These are phyloP conservation scores for Rhynchotus rufescens DNA, from an alignment of 2,797 vertebrate genomes.

Conservation along the genomic window DNA sequence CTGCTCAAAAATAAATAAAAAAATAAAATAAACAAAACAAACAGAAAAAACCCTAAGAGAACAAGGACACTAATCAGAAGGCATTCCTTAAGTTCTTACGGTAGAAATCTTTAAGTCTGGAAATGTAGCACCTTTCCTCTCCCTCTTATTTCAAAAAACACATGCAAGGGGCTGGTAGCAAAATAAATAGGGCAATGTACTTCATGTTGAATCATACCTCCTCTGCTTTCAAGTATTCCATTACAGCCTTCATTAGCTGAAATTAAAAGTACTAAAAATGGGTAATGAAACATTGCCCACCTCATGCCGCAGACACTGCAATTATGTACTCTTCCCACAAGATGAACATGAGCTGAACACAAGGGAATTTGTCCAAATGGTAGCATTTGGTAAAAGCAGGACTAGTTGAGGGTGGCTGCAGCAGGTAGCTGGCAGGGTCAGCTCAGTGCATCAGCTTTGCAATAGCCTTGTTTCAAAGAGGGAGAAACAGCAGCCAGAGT, in stretches of 20 bases:
- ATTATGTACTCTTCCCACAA: background rate
- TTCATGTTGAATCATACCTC: background rate
- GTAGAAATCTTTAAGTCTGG: background rate
- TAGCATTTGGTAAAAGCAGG: background rate
- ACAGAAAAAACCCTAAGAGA: background rate
- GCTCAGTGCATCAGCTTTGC: background rate
- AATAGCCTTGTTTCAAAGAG: background rate
- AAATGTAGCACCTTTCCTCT: background rate
- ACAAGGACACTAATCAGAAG: background rate
- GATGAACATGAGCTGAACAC: conserved; percentile 3
- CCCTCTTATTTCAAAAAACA: background rate
- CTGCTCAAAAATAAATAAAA: background rate
- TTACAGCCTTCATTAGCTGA: conserved; percentile 27
- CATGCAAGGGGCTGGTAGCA: background rate
- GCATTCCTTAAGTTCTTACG: background rate
- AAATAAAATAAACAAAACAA: no score
- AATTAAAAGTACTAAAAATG: conserved; percentile 46
- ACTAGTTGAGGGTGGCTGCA: background rate
- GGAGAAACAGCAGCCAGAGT: background rate
- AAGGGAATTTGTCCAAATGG: background rate
- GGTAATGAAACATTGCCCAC: conserved; percentile 13
- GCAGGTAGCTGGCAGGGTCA: background rate
- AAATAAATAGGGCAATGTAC: conserved; percentile 7
- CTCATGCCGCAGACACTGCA: background rate
- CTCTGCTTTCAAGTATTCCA: background rate